These are phyloP conservation scores for Tetropium fuscum DNA, from an alignment of 2,888 invertebrate species.

Conservation along the genomic window DNA sequence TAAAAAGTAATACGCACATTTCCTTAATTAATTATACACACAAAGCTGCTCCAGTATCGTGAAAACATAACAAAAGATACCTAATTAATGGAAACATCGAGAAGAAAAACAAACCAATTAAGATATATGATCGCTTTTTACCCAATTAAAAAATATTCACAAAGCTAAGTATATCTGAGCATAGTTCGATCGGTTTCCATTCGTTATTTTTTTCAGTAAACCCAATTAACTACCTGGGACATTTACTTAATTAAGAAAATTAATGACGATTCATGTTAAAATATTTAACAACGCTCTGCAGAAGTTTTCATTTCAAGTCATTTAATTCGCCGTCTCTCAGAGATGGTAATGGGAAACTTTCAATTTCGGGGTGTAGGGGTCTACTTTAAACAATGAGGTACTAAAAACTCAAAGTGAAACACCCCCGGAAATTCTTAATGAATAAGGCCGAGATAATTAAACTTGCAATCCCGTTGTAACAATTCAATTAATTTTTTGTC, in stretches of 20 bases:
- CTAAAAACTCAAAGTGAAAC: background rate
- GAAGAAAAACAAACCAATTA: constrained; percentile 3
- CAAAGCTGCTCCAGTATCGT: too few species aligned
- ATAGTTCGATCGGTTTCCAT: constrained; percentile 2
- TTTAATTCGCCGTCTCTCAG: constrained; percentile 7
- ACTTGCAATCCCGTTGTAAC: background rate
- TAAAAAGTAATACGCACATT: too few species aligned
- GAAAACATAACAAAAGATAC: too few species aligned
- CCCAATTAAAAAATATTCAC: constrained; percentile 8
- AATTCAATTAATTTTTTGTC: background rate
- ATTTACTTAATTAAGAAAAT: constrained; percentile 41
- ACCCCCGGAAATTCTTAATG: background rate
- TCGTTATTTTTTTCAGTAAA: constrained; percentile 16
- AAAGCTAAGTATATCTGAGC: background rate
- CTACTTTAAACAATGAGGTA: background rate
- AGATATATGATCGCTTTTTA: constrained; percentile 1
- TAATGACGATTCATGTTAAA: constrained; percentile 39
- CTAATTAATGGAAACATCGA: too few species aligned
- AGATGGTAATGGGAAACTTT: background rate
- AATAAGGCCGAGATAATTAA: background rate
- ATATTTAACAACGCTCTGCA: constrained; percentile 25
- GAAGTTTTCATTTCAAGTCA: constrained; percentile 13
- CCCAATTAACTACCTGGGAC: constrained; percentile 41
- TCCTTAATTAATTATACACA: too few species aligned
- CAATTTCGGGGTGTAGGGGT: background rate